phyloP scores from a whole-genome alignment of 2,888 invertebrate species.

The Callimorpha dominula region DNA sequence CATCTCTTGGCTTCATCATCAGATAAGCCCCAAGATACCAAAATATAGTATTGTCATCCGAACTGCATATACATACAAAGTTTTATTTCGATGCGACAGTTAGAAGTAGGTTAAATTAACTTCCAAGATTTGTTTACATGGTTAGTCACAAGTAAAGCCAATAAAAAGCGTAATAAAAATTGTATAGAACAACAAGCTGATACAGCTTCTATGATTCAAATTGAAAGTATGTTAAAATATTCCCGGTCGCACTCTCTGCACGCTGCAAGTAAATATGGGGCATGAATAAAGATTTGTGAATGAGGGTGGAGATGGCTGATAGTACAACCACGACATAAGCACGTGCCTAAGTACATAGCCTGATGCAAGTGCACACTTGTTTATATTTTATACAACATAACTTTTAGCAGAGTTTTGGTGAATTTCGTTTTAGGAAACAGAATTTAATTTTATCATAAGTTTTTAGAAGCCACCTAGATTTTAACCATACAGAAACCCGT shows the following conservation, averaged over 20 bases:
- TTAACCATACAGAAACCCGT: too few species aligned
- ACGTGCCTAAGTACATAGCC: slow-evolving; percentile 62
- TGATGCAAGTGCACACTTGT: slow-evolving; percentile 59
- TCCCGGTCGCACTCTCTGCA: slow-evolving; percentile 49
- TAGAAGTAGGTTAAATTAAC: too few species aligned
- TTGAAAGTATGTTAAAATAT: slow-evolving; percentile 61
- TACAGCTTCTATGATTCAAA: slow-evolving; percentile 46
- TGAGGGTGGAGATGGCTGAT: slow-evolving; percentile 75
- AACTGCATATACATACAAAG: too few species aligned
- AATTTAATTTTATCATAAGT: too few species aligned
- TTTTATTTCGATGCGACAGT: too few species aligned
- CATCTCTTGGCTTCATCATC: too few species aligned
- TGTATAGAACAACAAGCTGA: slow-evolving; percentile 33
- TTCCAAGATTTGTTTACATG: too few species aligned
- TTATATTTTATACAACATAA: slow-evolving; percentile 35
- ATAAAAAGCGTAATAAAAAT: neutral
- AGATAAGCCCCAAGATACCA: too few species aligned
- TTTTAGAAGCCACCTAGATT: too few species aligned
- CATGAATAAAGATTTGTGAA: slow-evolving; percentile 72
- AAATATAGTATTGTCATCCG: too few species aligned
- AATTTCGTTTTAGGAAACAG: slow-evolving; percentile 4
- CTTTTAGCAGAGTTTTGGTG: slow-evolving; percentile 6
- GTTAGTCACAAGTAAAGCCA: too few species aligned
- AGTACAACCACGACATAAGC: slow-evolving; percentile 76
- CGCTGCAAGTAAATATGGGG: slow-evolving; percentile 58